Base-by-base conservation (phyloP, 2,888 invertebrate genomes). In the Isoperla grammatica region DNA sequence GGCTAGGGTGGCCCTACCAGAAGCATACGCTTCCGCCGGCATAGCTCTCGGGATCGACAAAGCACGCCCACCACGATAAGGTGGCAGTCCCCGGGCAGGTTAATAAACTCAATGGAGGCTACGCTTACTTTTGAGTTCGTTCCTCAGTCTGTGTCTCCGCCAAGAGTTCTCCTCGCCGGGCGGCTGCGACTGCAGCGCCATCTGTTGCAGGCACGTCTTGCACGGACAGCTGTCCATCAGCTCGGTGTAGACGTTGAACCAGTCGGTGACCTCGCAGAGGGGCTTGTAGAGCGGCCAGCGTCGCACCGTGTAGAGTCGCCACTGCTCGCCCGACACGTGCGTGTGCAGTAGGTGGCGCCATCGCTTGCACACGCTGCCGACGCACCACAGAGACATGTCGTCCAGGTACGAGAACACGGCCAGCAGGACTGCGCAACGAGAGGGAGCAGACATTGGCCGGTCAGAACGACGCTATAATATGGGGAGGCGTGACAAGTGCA, bases 351-450 rank as follows among this genome's bases (percentile, higher is more conserved):
- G 82, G 43, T 87, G 83, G 65, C 84, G 80, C 95, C 95, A 95
- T 64, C 92, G 84, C 64, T 82, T 79, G 72, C 93, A 94, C 29
- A 94, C 95, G 71, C 88, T 87, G 40, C 90, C 88, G 60, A 89
- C 90, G 69, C 88, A 89, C 85, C 93, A 90, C 68, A 95, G 78
- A 0, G 95, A 94, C 70, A 95, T 82, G 75, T 95, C 95, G 72
- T 96, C 95, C 70, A 95, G 77, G 74, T 91, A 89, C 55, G 87
- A 86, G 75, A 96, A 95, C 63, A 95, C 90, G 64, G 87, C 85
- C 55, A 95, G 81, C 70, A 95, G 77, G 66, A 96, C 91, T 85
- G 78, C 4, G 8, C 29, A n/a, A 29, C 8, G 29, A 6, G 8
- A 29, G 29, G 4, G 29, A 29, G 8, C 8, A 8, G 5, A 6